Evolutionary conservation across 2,797 vertebrate genomes (phyloP).

Genomic region (Myiotriccus ornatus): DNA sequence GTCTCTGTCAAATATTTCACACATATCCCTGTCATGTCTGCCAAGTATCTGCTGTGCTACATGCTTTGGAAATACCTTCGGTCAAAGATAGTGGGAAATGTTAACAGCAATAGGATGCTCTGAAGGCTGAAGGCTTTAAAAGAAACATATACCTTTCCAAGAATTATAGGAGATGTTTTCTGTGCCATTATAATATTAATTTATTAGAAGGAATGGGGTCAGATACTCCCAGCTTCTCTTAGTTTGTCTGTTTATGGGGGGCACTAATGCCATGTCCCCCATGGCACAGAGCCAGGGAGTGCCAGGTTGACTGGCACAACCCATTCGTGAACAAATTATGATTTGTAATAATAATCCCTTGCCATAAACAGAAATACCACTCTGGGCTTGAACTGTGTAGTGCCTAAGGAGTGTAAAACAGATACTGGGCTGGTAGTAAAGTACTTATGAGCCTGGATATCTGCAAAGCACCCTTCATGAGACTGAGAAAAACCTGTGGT

Average conservation of each 20-base stretch:
- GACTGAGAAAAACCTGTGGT: background rate
- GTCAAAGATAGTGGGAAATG: background rate
- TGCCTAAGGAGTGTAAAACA: background rate
- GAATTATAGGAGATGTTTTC: background rate
- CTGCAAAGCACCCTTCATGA: background rate
- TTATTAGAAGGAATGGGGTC: background rate
- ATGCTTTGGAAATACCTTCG: background rate
- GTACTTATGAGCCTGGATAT: background rate
- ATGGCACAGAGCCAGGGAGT: background rate
- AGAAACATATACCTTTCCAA: background rate
- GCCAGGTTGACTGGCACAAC: background rate
- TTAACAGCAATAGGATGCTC: background rate
- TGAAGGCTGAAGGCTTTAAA: background rate
- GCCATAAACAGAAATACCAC: background rate
- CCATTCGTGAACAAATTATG: background rate
- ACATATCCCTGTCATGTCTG: background rate
- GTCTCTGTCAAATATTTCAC: background rate
- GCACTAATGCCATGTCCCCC: background rate
- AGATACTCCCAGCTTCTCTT: background rate
- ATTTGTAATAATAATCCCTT: background rate
- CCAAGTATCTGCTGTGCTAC: background rate
- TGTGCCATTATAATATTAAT: background rate
- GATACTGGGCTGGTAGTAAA: background rate
- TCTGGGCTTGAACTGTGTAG: background rate
- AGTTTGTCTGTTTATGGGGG: background rate